These are phyloP conservation scores for Heliconius hermathena DNA, from an alignment of 1,140 invertebrate species.

Conservation along the genomic window DNA sequence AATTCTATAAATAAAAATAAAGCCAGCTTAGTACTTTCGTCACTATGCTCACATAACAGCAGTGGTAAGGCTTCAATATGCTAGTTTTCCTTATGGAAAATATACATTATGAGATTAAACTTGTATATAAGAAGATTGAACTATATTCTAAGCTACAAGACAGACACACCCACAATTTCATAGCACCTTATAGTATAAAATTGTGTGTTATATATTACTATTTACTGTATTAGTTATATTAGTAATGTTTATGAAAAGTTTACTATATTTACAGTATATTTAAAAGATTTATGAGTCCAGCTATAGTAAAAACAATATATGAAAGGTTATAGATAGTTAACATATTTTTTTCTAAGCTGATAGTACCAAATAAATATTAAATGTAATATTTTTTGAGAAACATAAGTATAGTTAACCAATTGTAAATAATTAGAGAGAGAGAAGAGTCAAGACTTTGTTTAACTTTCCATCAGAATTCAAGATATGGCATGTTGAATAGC, in stretches of 20 bases:
- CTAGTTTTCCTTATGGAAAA: slow-evolving; percentile 33
- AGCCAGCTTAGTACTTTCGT: slow-evolving; percentile 53
- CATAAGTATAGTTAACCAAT: no score
- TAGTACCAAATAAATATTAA: no score
- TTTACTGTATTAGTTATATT: neutral
- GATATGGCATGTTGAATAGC: no score
- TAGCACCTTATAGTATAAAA: neutral
- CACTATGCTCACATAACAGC: slow-evolving; percentile 49
- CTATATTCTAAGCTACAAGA: slow-evolving; percentile 26
- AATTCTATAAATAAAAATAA: slow-evolving; percentile 24
- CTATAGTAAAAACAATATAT: neutral
- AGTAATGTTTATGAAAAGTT: neutral
- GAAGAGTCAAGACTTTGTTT: no score
- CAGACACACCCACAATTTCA: slow-evolving; percentile 26
- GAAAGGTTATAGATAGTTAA: neutral
- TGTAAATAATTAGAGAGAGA: no score
- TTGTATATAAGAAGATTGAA: slow-evolving; percentile 31
- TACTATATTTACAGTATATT: neutral
- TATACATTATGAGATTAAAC: slow-evolving; percentile 33
- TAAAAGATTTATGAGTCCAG: neutral
- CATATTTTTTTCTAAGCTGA: neutral
- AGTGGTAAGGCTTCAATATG: slow-evolving; percentile 42
- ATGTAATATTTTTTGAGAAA: no score
- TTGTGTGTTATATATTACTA: no score
- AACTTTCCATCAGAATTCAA: no score